phyloP scores from a whole-genome alignment of 2,888 invertebrate genomes.

The Drosophila nr. medialis region DNA sequence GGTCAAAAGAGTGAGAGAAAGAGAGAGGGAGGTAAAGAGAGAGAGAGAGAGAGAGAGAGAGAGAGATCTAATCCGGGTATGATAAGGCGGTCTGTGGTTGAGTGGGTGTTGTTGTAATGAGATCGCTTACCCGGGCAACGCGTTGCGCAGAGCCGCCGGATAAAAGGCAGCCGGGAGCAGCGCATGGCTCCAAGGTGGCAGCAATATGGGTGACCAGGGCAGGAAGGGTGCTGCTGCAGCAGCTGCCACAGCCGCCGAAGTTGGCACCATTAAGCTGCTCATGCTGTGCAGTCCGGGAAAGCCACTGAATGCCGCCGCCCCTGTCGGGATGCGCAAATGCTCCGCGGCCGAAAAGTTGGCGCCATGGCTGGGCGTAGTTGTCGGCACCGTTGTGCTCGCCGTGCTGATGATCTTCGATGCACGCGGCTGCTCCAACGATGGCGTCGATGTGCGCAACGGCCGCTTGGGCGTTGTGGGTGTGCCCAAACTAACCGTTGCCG shows the following conservation, averaged over 20 bases:
- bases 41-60: neutral
- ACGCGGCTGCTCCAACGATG: constrained; percentile 56
- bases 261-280: constrained; percentile 83
- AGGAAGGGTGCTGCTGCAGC: constrained; percentile 89
- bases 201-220: constrained; percentile 90
- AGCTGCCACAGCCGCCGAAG: constrained; percentile 86
- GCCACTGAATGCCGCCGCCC: constrained; percentile 82
- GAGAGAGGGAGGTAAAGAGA: neutral
- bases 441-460: constrained; percentile 73
- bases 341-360: constrained; percentile 66
- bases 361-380: constrained; percentile 53
- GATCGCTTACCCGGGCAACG: constrained; percentile 89
- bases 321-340: constrained; percentile 82
- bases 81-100: neutral
- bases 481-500: constrained; percentile 61
- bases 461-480: constrained; percentile 73
- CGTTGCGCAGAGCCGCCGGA: constrained; percentile 89
- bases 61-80: neutral
- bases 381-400: constrained; percentile 76
- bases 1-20: neutral
- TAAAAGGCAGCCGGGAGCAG: constrained; percentile 89
- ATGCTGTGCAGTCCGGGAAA: constrained; percentile 81
- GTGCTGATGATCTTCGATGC: constrained; percentile 57
- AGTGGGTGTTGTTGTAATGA: neutral
- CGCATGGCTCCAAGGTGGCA: constrained; percentile 90